Percentiles rank a stretch among this genome's conserved stretches.
Evolutionary conservation across 2,797 vertebrate genomes (phyloP).

Genomic region (Aselliscus stoliczkanus): DNA sequence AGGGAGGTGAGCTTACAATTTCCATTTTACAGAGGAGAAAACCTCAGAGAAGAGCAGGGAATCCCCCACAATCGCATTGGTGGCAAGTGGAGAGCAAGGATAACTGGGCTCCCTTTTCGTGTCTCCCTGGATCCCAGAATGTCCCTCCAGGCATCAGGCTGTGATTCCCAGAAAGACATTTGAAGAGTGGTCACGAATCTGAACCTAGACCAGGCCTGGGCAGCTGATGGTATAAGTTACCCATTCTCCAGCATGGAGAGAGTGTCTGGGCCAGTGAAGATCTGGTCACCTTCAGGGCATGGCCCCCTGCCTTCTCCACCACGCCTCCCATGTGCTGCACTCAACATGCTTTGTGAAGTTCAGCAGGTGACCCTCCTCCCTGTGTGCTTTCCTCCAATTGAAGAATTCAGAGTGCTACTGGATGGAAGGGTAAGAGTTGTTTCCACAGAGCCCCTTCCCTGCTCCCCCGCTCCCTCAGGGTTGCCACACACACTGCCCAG

Average conservation of each 20-base stretch:
- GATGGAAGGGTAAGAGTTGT: background rate
- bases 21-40: conserved; percentile 4
- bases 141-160: background rate
- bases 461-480: no score
- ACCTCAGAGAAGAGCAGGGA: background rate
- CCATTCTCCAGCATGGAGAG: background rate
- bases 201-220: background rate
- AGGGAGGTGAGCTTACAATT: background rate
- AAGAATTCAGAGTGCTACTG: background rate
- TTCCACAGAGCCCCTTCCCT: background rate
- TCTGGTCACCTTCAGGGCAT: background rate
- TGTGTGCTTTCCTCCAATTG: background rate
- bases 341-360: background rate
- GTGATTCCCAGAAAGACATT: background rate
- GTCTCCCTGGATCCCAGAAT: background rate
- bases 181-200: background rate
- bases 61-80: background rate
- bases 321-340: background rate
- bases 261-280: background rate
- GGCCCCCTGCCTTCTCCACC: no score
- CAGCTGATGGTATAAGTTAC: background rate
- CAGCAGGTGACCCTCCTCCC: background rate
- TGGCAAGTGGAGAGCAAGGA: background rate
- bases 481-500: background rate
- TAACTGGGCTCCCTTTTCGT: background rate